These are phyloP conservation scores for Lytechinus variegatus DNA, from an alignment of 35 echinoderm and acorn worm genomes.

Conservation along the genomic window DNA sequence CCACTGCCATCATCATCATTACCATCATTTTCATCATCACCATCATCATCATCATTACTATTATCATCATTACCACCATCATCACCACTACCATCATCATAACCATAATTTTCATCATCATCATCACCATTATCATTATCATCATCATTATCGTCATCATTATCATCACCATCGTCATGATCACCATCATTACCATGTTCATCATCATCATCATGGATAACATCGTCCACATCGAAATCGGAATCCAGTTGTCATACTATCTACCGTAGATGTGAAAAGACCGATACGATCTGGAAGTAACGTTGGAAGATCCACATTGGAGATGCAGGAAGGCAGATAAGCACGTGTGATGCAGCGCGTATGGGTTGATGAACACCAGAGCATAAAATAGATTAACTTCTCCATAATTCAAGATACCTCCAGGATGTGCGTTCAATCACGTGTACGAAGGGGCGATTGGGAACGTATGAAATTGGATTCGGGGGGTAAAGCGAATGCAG, in stretches of 20 bases:
- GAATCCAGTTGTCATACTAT: no score
- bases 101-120: no score
- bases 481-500: neutral
- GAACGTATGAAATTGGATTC: neutral
- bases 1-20: neutral
- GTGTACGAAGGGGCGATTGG: neutral
- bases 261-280: no score
- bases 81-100: no score
- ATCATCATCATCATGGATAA: no score
- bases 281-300: no score
- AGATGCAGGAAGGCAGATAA: neutral
- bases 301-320: neutral
- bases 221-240: no score
- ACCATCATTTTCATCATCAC: neutral
- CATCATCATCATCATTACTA: neutral
- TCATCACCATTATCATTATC: no score
- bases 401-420: neutral
- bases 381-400: slow-evolving; percentile 26
- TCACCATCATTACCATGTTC: no score
- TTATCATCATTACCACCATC: no score
- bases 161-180: no score
- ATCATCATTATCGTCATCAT: no score
- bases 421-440: neutral
- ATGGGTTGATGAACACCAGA: slow-evolving; percentile 23
- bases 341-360: neutral